Conservation (phyloP, 2,113 vertebrate species). For the Rhinopomastus cyanomelas region DNA sequence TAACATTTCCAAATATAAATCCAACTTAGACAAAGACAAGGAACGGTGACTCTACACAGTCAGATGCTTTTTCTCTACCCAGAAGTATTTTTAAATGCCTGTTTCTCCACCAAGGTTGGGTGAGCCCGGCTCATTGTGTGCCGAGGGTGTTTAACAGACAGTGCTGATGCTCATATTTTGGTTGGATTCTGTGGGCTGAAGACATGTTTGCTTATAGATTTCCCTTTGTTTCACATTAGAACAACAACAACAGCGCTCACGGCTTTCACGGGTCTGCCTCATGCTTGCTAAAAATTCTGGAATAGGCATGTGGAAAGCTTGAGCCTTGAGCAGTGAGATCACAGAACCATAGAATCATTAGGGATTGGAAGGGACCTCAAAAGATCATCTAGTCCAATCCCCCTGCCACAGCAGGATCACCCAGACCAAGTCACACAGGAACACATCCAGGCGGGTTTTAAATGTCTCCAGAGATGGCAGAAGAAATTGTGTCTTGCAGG, state of each 20-base stretch:
- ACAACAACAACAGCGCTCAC: background rate
- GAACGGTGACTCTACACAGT: background rate
- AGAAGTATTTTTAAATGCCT: background rate
- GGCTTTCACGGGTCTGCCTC: background rate
- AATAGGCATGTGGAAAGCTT: background rate
- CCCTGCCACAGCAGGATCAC: no score
- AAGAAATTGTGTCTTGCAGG: constrained; percentile 7
- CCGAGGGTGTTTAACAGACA: background rate
- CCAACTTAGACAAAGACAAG: background rate
- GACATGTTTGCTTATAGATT: background rate
- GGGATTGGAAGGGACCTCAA: no score
- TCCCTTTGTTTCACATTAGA: background rate
- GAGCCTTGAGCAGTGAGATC: background rate
- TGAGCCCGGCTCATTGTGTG: background rate
- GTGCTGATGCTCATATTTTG: background rate
- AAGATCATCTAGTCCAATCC: no score
- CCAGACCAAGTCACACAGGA: no score
- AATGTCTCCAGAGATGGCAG: no score
- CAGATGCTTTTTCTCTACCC: background rate
- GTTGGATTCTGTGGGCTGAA: background rate
- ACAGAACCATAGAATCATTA: no score
- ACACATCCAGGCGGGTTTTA: no score
- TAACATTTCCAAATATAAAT: constrained; percentile 38
- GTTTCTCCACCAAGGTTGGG: background rate
- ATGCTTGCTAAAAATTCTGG: background rate